Evolutionary conservation across 1,140 invertebrate species (phyloP), one percentile per base, ranked within the genome.

Genomic region (Melipona quadrifasciata): DNA sequence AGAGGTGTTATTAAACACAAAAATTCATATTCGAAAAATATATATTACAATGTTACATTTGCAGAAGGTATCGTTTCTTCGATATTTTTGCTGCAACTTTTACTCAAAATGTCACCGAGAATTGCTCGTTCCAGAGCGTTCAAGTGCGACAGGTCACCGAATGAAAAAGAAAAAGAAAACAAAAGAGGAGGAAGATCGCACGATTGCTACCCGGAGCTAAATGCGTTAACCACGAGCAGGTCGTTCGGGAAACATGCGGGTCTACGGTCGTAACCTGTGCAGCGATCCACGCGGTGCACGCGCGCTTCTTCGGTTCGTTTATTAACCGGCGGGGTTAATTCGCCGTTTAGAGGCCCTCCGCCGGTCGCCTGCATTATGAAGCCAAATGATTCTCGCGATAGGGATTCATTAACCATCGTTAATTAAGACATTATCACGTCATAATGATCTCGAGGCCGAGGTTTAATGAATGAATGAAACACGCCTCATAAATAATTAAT

Each of bases 401-500:
- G 93, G 91, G 92, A 94, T 94, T 94, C 94, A 93, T 95, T 95
- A 95, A 94, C 91, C 91, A 87, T 87, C 90, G 93, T 94, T 95
- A 95, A 95, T 94, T 94, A 95, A 95, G 94, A 94, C 94, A 95
- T 95, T 95, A 95, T 94, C 94, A 92, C 94, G 92, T 95, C 92
- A 95, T 95, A 95, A 94, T 94, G 93, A 95, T 94, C 94, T 94
- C 90, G 80, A 70, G 76, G 47, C 82, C 75, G 86, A 87, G 90
- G 89, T 94, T 94, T 95, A 94, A 95, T 93, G 94, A 95, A 95
- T 95, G 94, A 95, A 95, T 93, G 93, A 95, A 95, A 95, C 94
- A 94, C 92, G 94, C 93, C 94, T 95, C 93, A 95, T 95, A 94
- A 95, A 95, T 95, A 94, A 94, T 94, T 95, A 94, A 95, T 94